Base-by-base conservation (phyloP, 2,888 invertebrate genomes). In the Caenorhabditis macrosperma region DNA sequence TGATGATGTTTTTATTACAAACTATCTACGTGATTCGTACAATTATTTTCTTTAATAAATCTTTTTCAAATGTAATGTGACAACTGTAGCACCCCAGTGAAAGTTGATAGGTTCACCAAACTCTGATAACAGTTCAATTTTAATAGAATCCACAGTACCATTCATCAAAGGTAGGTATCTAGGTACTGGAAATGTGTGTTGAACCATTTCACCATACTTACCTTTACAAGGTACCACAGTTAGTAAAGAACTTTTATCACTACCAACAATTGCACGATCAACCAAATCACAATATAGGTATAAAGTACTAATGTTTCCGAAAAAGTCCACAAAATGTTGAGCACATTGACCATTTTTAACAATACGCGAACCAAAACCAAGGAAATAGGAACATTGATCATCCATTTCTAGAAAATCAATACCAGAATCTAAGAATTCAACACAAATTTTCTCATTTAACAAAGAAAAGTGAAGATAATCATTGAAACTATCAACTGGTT, bases 221-320 rank as follows among this genome's bases (percentile, higher is more conserved):
- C 64, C 64, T 52, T 52, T 50, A 24, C 52, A 64, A 1, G 64
- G 64, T 7, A 64, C 15, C 2, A 64, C 52, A n/a, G 64, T 52
- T 3, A 64, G 15, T 9, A 64, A 35, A 38, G 17, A 17, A 24
- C 38, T 64, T 50, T 52, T 50, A 5, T 20, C 20, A 35, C 52
- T 52, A 22, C 64, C 64, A n/a, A 64, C 64, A 64, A 64, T 64
- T 3, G 38, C 20, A 24, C 12, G 64, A 64, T 64, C 64, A 1
- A 50, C 50, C 35, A 64, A 12, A 64, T 64, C 64, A 52, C 64
- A 64, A 52, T 64, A 64, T n/a, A 64, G 35, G 22, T 57, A 57
- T 24, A 57, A 12, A 1, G 57, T 57, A 10, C 38, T 57, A 12
- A 57, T 20, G 35, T 64, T 64, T 15, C 64, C 64, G 35, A 50